Evolutionary conservation across 1,140 invertebrate genomes (phyloP).

Genomic region (Mya arenaria): DNA sequence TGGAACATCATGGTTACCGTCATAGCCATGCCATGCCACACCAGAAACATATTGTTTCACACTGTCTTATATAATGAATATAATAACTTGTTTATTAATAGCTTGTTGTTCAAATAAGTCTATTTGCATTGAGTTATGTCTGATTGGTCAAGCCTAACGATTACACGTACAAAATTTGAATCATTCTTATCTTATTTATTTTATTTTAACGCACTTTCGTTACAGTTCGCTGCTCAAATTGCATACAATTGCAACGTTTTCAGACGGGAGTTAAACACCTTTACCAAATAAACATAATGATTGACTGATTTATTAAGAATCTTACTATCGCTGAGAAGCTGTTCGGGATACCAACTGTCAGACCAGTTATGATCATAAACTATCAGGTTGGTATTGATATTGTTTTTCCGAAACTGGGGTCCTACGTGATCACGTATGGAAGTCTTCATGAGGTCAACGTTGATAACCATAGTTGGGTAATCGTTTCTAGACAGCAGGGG

Average conservation of each 20-base stretch:
- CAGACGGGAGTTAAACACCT: neutral
- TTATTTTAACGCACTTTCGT: neutral
- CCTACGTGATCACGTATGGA: conserved; percentile 62
- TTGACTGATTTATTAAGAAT: no score
- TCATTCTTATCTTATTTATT: neutral
- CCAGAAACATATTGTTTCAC: conserved; percentile 62
- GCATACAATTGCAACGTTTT: neutral
- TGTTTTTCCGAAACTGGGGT: conserved; percentile 54
- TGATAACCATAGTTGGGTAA: conserved; percentile 60
- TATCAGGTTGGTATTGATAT: conserved; percentile 64
- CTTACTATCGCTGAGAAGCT: conserved; percentile 55
- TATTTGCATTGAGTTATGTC: no score
- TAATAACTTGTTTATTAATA: neutral
- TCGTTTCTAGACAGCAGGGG: conserved; percentile 50
- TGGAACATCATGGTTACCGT: conserved; percentile 55
- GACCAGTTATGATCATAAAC: conserved; percentile 68
- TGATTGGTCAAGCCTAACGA: no score
- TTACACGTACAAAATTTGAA: neutral
- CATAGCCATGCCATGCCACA: conserved; percentile 68
- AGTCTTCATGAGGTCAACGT: conserved; percentile 40
- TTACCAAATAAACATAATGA: no score
- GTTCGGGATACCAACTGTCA: conserved; percentile 51
- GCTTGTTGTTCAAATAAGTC: neutral
- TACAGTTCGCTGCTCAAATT: neutral
- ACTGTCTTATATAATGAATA: neutral